Base-by-base conservation (phyloP, 2,888 invertebrate genomes). In the Pristionchus exspectatus region DNA sequence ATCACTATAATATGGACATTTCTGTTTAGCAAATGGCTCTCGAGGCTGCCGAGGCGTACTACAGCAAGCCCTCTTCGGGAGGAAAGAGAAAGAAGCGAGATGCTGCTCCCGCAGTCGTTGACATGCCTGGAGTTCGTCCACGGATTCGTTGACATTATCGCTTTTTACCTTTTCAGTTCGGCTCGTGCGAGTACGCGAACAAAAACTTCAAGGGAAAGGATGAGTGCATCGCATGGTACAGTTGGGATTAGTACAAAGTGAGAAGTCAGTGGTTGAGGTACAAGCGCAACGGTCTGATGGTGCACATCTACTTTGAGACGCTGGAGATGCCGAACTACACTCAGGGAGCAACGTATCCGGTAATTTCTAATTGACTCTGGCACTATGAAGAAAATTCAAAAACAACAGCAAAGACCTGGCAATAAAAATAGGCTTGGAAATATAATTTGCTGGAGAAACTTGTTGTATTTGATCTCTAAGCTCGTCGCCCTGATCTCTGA, bases 191-290 rank as follows among this genome's bases (percentile, higher is more conserved):
- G 16, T 81, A 33, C 81, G 81, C 81, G 3, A 81, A 81, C 81
- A 81, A 81, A 50, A 44, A 54, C 27, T 81, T 81, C 81, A 81
- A 50, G 14, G 81, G 81, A 81, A n/a, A 24, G 12, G 12, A 81
- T 2, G 81, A 9, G 1, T 81, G 81, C 54, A 81, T 81, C n/a
- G n/a, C n/a, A n/a, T n/a, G n/a, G n/a, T n/a, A n/a, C n/a, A n/a
- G n/a, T n/a, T n/a, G n/a, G n/a, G n/a, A n/a, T n/a, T n/a, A n/a
- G n/a, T n/a, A 50, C 14, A 30, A 12, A 33, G 2, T n/a, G 18
- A 72, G 12, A 72, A 30, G n/a, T n/a, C n/a, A n/a, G n/a, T n/a
- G n/a, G n/a, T 74, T 33, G 0, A 87, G 87, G 87, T 87, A 87
- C 69, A 5, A n/a, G 44, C 3, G n/a, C 0, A 87, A 87, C 27